Evolutionary conservation across 2,113 vertebrate genomes (phyloP).

Genomic region (Catharus minimus): DNA sequence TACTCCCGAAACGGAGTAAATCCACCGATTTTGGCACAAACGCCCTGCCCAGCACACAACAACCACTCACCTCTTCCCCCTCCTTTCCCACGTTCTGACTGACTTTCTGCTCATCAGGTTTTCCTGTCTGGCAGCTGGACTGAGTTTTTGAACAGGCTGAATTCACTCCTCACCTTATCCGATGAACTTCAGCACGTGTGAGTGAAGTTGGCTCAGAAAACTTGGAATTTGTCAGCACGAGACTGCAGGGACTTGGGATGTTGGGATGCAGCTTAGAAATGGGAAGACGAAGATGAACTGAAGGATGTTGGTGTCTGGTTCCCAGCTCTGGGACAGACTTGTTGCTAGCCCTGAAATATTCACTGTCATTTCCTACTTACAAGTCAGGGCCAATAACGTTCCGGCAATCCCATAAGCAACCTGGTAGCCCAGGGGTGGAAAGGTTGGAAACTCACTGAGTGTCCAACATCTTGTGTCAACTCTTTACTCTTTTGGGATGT

Average conservation of each 20-base stretch:
- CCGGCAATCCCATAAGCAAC: neutral
- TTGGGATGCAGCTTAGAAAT: neutral
- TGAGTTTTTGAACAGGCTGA: neutral
- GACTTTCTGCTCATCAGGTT: slow-evolving; percentile 10
- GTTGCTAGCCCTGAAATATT: neutral
- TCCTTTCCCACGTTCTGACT: neutral
- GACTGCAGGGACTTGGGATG: neutral
- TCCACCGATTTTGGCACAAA: neutral
- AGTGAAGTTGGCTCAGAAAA: neutral
- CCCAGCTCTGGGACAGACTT: neutral
- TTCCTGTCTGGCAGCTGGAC: slow-evolving; percentile 1
- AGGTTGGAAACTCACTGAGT: neutral
- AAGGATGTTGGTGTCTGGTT: neutral
- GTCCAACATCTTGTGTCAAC: neutral
- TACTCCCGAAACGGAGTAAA: neutral
- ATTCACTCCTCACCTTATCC: neutral
- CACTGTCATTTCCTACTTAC: neutral
- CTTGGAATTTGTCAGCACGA: neutral
- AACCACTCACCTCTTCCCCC: neutral
- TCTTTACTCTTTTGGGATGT: neutral
- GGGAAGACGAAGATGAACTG: neutral
- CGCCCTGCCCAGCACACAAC: neutral
- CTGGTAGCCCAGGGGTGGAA: neutral
- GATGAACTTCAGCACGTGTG: rapidly evolving
- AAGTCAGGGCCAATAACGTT: neutral